These are phyloP conservation scores for Mormyrus proboscirostris DNA, from an alignment of 2,797 vertebrate genomes.

Conservation along the genomic window DNA sequence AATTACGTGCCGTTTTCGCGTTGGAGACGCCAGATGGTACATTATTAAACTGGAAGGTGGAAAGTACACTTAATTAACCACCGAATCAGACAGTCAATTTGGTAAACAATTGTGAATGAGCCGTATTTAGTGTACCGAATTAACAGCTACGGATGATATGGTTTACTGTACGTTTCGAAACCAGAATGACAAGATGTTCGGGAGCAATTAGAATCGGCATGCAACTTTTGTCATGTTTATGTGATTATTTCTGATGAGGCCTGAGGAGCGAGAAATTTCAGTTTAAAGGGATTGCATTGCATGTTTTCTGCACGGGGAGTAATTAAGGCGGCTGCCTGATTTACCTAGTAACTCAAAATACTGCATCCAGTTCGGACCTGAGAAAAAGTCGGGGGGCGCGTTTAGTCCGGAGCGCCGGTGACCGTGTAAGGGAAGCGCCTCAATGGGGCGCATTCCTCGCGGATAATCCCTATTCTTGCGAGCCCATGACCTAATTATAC, in stretches of 20 bases:
- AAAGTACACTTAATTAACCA: neutral
- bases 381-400: neutral
- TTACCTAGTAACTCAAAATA: neutral
- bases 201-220: neutral
- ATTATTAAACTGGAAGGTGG: neutral
- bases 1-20: neutral
- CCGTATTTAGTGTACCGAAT: neutral
- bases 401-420: neutral
- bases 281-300: neutral
- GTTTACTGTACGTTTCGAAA: neutral
- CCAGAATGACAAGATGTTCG: neutral
- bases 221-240: neutral
- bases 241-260: neutral
- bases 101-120: neutral
- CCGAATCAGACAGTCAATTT: neutral
- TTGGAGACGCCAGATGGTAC: neutral
- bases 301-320: neutral
- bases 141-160: neutral
- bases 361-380: neutral
- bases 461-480: neutral
- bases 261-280: neutral
- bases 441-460: slow-evolving; percentile 12
- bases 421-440: neutral
- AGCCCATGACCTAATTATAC: slow-evolving; percentile 4
- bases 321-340: neutral